Base-by-base conservation (phyloP, 2,888 invertebrate species). In the Sisyra terminalis region DNA sequence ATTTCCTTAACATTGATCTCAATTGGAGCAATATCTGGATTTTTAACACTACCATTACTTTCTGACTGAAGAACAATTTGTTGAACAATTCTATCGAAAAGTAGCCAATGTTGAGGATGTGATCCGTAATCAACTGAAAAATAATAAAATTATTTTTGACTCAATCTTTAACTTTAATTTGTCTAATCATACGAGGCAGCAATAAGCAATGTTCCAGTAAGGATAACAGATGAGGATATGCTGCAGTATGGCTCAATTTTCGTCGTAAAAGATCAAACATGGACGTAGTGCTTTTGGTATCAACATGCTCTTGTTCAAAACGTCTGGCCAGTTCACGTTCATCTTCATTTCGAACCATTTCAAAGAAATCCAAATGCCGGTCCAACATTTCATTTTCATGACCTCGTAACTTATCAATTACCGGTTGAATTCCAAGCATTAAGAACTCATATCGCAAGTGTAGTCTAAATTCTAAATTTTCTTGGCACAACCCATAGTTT, bases 311-410 rank as follows among this genome's bases (percentile, higher is more conserved):
- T 57, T 81, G 77, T 57, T 90, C 88, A 65, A 89, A 92, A 53
- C 87, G 79, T 48, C 90, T 72, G 3, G 90, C 86, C 47, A 97
- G 61, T 58, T 94, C 92, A 54, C 88, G 83, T 60, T 97, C 97
- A 61, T 97, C 97, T 64, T 96, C 94, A 55, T 83, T 86, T 37
- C 96, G 75, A 15, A 94, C 86, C 92, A 96, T 93, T 66, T 97
- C 97, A 66, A 97, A 97, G 65, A 97, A 92, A 61, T 97, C 96
- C 63, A 97, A 77, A 75, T 97, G 97, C 53, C 93, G 77, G 59
- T 94, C 88, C 44, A 94, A 66, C 0, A 90, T 93, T 54, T 90
- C 88, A 64, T 94, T 94, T 58, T 93, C 92, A 61, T 90, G 88
- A 54, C 80, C 79, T 42, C 92, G 70, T 13, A 96, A 70, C 60